phyloP scores from a whole-genome alignment of 2,888 invertebrate genomes.

The Xestia c-nigrum region DNA sequence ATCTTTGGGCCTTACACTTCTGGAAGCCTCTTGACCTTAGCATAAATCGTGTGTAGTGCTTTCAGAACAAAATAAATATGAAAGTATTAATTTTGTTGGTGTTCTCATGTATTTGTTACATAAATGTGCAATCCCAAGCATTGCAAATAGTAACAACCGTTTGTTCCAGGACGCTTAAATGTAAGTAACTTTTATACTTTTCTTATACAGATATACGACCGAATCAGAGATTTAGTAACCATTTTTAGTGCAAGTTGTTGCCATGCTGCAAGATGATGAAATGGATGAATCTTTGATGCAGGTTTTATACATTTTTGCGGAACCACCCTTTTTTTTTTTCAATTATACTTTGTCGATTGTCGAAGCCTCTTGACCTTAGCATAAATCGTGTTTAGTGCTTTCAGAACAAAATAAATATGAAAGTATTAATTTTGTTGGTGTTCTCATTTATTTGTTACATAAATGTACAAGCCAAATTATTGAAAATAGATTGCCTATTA shows the following conservation, averaged over 20 bases:
- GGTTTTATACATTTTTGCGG: too few relatives aligned
- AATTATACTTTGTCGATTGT: too few relatives aligned
- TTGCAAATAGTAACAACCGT: not conserved
- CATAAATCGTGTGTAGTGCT: not conserved
- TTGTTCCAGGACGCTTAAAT: not conserved
- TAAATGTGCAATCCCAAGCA: not conserved
- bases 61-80: slow-evolving; percentile 15
- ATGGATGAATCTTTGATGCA: too few relatives aligned
- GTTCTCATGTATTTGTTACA: not conserved
- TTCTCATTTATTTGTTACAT: not conserved
- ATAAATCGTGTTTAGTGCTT: not conserved
- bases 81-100: slow-evolving; percentile 1
- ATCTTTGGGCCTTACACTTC: not conserved
- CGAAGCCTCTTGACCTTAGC: not conserved
- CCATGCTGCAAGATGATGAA: too few relatives aligned
- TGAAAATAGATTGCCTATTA: too few relatives aligned
- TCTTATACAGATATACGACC: too few relatives aligned
- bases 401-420: slow-evolving; percentile 16
- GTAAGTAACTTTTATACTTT: slow-evolving; percentile 11
- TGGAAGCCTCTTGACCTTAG: not conserved
- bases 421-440: not conserved
- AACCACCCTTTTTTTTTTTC: too few relatives aligned
- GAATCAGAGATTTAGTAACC: too few relatives aligned
- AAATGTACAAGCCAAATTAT: not conserved
- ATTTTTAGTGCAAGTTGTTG: too few relatives aligned